Base-by-base conservation (phyloP, 2,888 invertebrate genomes). In the Nomada fabriciana region DNA sequence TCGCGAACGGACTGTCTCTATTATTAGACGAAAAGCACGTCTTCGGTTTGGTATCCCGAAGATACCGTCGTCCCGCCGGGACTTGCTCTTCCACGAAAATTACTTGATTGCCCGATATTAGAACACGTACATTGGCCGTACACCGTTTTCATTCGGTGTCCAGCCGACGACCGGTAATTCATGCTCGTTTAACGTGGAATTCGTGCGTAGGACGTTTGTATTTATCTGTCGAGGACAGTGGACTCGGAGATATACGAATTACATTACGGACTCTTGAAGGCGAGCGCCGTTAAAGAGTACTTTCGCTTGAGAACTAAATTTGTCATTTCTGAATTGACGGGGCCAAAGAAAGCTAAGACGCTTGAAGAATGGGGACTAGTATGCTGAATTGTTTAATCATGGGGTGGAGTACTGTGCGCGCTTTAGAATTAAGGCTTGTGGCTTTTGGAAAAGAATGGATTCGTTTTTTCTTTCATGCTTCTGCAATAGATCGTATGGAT, bases 11-110 rank as follows among this genome's bases (percentile, higher is more conserved):
- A 75, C 85, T 82, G 75, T 15, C 85, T 89, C 92, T 93, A 93
- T 92, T 92, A 91, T 92, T 93, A 93, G 92, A 86, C 82, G 76
- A 87, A 81, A 88, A 86, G 86, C 88, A 88, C 87, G 88, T 90
- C 90, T 91, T 89, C 85, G 84, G 80, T 85, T 88, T 73, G 86
- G 86, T 88, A 89, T 89, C 89, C 81, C 83, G 84, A 76, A 85
- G 91, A 91, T 88, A 89, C 86, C 83, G 36, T 36, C 36, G 81
- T 71, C 72, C 74, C 70, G 63, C 67, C 77, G 77, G 59, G 65
- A 71, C 76, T 50, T 63, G 65, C 52, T 74, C 71, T 61, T 80
- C 68, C 79, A 82, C 76, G 80, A 79, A 82, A 81, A 80, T 83
- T 43, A 61, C 65, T 68, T 52, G 71, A 57, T 52, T 29, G 59